Evolutionary conservation across 2,888 invertebrate genomes (phyloP).

Genomic region (Chironomus riparius): DNA sequence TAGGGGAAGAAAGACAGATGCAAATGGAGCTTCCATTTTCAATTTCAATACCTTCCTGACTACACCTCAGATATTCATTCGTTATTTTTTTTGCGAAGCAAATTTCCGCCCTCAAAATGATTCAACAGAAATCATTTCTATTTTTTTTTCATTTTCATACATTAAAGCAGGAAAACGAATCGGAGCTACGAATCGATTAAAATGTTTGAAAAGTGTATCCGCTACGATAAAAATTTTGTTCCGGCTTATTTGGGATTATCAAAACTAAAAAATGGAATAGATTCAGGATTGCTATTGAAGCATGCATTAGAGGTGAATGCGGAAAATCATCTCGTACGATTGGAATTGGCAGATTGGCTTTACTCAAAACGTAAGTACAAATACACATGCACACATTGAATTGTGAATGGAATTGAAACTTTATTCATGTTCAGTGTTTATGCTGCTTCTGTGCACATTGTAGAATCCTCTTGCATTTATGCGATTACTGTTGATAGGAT

Average conservation of each 20-base stretch:
- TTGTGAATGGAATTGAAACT: no score
- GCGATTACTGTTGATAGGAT: no score
- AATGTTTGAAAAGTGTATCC: slow-evolving; percentile 60
- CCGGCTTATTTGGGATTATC: slow-evolving; percentile 61
- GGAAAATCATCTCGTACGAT: slow-evolving; percentile 19
- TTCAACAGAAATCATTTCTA: not conserved
- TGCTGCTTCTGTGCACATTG: no score
- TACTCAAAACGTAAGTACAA: slow-evolving; percentile 28
- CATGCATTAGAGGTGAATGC: slow-evolving; percentile 59
- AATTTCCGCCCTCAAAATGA: not conserved
- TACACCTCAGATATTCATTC: no score
- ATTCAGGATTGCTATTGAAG: slow-evolving; percentile 49
- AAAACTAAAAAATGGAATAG: slow-evolving; percentile 48
- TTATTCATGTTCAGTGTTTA: no score
- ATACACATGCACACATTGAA: not conserved
- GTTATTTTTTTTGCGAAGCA: no score
- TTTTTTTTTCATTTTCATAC: not conserved
- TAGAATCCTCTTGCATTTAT: no score
- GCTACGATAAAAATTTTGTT: slow-evolving; percentile 57
- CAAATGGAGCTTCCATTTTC: no score
- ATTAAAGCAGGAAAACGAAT: slow-evolving; percentile 51
- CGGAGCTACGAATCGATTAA: slow-evolving; percentile 53
- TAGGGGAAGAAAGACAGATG: no score
- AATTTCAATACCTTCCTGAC: no score
- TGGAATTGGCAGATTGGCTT: slow-evolving; percentile 29